A percentile compares a stretch with the other conserved stretches of the same genome.
Evolutionary conservation across 2,888 invertebrate genomes (phyloP).

Genomic region (Epinotia brunnichana): DNA sequence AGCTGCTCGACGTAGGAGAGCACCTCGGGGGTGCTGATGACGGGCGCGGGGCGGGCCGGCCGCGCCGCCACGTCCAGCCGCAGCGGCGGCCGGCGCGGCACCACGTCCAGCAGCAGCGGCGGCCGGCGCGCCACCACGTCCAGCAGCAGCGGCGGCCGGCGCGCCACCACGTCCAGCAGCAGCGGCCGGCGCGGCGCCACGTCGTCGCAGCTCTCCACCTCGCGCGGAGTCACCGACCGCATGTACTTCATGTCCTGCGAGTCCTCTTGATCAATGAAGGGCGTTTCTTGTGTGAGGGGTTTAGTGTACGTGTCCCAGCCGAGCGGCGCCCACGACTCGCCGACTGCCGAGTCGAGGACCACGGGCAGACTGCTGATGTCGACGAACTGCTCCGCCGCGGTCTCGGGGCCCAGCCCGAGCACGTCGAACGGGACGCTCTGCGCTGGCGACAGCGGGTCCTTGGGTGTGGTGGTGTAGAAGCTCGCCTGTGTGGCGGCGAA

Average conservation of each 20-base stretch:
- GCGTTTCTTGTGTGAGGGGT: conserved; percentile 65
- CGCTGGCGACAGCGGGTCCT: conserved; percentile 66
- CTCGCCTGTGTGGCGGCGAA: conserved; percentile 67
- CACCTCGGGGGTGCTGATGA: conserved; percentile 78
- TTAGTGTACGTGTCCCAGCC: conserved; percentile 62
- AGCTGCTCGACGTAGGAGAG: conserved; percentile 75
- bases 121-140: conserved; percentile 50
- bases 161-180: conserved; percentile 65
- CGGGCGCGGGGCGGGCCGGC: conserved; percentile 58
- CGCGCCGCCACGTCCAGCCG: conserved; percentile 66
- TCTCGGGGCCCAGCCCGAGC: conserved; percentile 53
- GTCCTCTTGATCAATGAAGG: conserved; percentile 75
- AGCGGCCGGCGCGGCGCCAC: conserved; percentile 54
- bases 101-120: conserved; percentile 61
- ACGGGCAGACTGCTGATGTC: conserved; percentile 73
- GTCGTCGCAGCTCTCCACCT: conserved; percentile 63
- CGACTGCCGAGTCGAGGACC: conserved; percentile 69
- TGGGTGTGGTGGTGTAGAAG: conserved; percentile 63
- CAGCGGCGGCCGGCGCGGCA: conserved; percentile 56
- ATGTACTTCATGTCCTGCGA: conserved; percentile 70
- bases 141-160: conserved; percentile 63
- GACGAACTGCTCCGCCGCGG: conserved; percentile 63
- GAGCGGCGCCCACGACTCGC: conserved; percentile 49
- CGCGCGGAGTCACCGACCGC: conserved; percentile 67
- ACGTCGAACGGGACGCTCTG: conserved; percentile 61